Base-by-base conservation (phyloP, 1,140 invertebrate species). In the Zaprionus lachaisei region DNA sequence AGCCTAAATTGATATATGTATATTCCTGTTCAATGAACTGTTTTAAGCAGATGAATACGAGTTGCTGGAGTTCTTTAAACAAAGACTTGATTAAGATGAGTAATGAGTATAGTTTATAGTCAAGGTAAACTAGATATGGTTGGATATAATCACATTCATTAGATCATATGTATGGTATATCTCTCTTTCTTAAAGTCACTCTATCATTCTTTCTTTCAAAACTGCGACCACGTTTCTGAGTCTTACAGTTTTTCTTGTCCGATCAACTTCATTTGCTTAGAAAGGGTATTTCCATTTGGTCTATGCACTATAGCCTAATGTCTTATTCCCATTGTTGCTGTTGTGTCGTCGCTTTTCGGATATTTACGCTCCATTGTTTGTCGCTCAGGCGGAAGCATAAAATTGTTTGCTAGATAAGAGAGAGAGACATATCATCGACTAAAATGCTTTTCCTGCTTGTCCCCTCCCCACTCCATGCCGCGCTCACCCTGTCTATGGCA, bases 361-460 rank as follows among this genome's bases (percentile, higher is more conserved):
- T 89, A 89, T 89, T 89, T 89, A 89, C 85, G 85, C 85, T 85
- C 85, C 79, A 90, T 90, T 90, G 85, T 90, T 90, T 90, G 85
- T 90, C 85, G 85, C 85, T 90, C 85, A 90, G 86, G 81, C 85
- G 85, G 85, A 90, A 90, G 85, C 86, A 90, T 85, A 82, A 90
- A 90, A 90, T 90, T 90, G 85, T 85, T 90, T 85, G 79, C 85
- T 80, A 90, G 85, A 90, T 90, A 90, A 90, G 69, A 71, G 55
- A 65, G 24, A 67, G 68, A 72, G 85, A 84, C 78, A 81, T 77
- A 89, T 89, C 84, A 89, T 90, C 79, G 85, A 78, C 76, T 82
- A 80, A 85, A 90, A 90, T 79, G 85, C 58, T 80, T 90, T 90
- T 75, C 72, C 76, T 76, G 66, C 61, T 12, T 6, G 20, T 38